Base-by-base conservation (phyloP, 2,797 vertebrate species). In the Rallus crepitans region DNA sequence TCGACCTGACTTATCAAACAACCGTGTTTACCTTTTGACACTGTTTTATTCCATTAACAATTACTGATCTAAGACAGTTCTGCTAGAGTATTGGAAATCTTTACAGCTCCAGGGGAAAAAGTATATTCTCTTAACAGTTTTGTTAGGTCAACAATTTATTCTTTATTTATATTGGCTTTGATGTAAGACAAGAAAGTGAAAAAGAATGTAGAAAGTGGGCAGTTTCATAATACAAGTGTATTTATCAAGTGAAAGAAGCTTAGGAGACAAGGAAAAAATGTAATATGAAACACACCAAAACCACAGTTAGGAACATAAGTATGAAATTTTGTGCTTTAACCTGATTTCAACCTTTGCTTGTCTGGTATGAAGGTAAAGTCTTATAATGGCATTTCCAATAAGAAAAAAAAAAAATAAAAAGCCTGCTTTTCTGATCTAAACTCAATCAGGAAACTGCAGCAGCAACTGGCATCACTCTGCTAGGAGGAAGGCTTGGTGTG, bases 1-100 rank as follows among this genome's bases (percentile, higher is more conserved):
- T 92, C 96, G 95, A 94, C 93, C 94, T 93, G 95, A 96, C 94
- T 96, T 96, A 97, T 95, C 97, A 97, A 97, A 95, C 94, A 97
- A 90, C 55, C 0, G 0, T 94, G 81, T 96, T 94, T 97, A 94
- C 89, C 75, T 96, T 96, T 93, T 94, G 96, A 97, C 94, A 96
- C 93, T 95, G 76, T 90, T 96, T 93, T 89, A 93, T 93, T 93
- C 95, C 80, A 93, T 87, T 94, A 93, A 94, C 94, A 96, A 82
- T 96, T 90, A 71, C 87, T 89, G 89, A 95, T 76, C 90, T 94
- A 82, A 95, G 93, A 93, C 95, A 87, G 66, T 92, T 95, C 91
- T 95, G 83, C 76, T 80, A 48, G 33, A 37, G 33, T 69, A 94
- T 89, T 94, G 94, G 80, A 94, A 96, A 92, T 79, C 89, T 96